Evolutionary conservation across 2,113 vertebrate genomes (phyloP), one percentile per base, ranked within the genome.

Genomic region (Burhinus bistriatus): DNA sequence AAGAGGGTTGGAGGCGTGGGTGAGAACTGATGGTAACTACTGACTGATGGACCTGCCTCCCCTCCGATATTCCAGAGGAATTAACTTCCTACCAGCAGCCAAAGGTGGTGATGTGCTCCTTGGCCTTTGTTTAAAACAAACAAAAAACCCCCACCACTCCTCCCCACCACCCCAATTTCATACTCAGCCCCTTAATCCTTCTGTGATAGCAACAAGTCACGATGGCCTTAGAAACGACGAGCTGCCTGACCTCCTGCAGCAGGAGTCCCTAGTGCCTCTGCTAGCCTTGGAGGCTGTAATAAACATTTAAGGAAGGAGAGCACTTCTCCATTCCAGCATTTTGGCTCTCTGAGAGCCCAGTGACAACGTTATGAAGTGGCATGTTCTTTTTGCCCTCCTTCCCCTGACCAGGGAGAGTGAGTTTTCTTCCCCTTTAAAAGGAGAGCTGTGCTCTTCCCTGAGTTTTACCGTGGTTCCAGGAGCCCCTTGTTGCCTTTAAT

Each of bases 361-460:
- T 17, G 30, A 7, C 36, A 38, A 12, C 22, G 54, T 55, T 8
- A 4, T 11, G 55, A 23, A 70, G 29, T 2, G 44, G 58, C 25
- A 5, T 0, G 0, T 47, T 70, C 16, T 36, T 72, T 79, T 29
- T 64, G 49, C 49, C 22, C 18, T 45, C 13, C 78, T 2, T 1
- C 16, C 62, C 40, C 40, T 21, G 9, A 2, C 40, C n/a, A 1
- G 0, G 11, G 10, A 7, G 34, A 7, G 13, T 29, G 40, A 2
- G 4, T 17, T 57, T 69, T 34, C 55, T 38, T 14, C 20, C 42
- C 47, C 42, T 19, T 16, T 26, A 11, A n/a, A 65, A 30, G 1
- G 17, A 64, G 83, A 69, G 66, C 71, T 0, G 0, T 29, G 70
- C n/a, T 51, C 32, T 29, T 54, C 22, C 52, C 38, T 16, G 9